Conservation (phyloP, 2,888 invertebrate species). For the Orthosia gothica region DNA sequence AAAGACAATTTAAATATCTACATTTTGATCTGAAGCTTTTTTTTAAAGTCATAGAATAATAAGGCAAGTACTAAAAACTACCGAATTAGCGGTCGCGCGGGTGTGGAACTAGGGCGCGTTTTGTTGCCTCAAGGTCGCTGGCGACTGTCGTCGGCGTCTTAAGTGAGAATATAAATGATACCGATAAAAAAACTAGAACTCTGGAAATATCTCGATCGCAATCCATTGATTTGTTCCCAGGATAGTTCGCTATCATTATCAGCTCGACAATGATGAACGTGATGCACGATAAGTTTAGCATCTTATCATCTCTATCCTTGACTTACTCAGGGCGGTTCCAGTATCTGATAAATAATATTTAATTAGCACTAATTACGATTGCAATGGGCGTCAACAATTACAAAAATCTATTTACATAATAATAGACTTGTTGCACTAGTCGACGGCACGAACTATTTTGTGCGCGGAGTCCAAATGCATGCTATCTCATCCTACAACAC, state of each 20-base stretch:
- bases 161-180: slow-evolving; percentile 15
- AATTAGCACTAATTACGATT: slow-evolving; percentile 76
- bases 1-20: no score
- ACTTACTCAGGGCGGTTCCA: slow-evolving; percentile 84
- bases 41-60: no score
- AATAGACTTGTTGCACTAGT: no score
- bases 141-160: neutral
- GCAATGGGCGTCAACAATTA: slow-evolving; percentile 73
- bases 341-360: slow-evolving; percentile 71
- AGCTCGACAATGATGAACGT: slow-evolving; percentile 70
- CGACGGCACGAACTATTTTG: no score
- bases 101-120: no score
- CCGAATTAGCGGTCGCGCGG: no score
- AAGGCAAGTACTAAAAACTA: no score
- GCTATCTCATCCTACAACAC: no score
- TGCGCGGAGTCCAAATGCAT: no score
- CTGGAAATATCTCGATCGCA: slow-evolving; percentile 55
- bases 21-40: no score
- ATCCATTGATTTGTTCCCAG: slow-evolving; percentile 58
- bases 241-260: slow-evolving; percentile 58
- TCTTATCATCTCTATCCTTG: slow-evolving; percentile 81
- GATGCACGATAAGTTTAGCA: slow-evolving; percentile 83
- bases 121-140: no score
- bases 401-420: slow-evolving; percentile 72
- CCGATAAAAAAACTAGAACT: slow-evolving; percentile 15